phyloP scores from a whole-genome alignment of 2,888 invertebrate species.

The Oligia strigilis region DNA sequence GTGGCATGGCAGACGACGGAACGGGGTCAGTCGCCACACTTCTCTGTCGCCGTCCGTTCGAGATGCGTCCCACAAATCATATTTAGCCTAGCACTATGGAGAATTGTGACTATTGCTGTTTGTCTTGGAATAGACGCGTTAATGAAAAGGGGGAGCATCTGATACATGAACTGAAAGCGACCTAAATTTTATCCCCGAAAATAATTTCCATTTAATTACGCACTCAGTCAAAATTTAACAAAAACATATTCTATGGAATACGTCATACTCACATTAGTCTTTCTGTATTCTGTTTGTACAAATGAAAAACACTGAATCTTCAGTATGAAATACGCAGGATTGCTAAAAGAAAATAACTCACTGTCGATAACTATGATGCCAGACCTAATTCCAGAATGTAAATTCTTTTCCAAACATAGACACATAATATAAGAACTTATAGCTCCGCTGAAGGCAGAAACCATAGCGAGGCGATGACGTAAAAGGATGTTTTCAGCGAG shows the following conservation, averaged over 20 bases:
- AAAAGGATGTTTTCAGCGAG: constrained; percentile 90
- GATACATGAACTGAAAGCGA: constrained; percentile 77
- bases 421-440: constrained; percentile 66
- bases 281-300: constrained; percentile 1
- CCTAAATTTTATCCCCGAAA: constrained; percentile 71
- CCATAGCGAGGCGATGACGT: constrained; percentile 88
- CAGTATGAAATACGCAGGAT: neutral
- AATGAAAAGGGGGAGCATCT: constrained; percentile 78
- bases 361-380: constrained; percentile 41
- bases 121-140: constrained; percentile 83
- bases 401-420: constrained; percentile 72
- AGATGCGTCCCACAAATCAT: constrained; percentile 87
- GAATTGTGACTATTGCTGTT: constrained; percentile 83
- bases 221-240: constrained; percentile 31
- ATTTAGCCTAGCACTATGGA: constrained; percentile 84
- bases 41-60: constrained; percentile 78
- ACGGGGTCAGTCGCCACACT: constrained; percentile 81
- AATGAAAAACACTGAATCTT: constrained; percentile 16
- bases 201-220: constrained; percentile 51
- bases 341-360: constrained; percentile 24
- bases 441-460: constrained; percentile 77
- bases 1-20: constrained; percentile 73
- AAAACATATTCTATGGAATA: constrained; percentile 27
- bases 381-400: constrained; percentile 24
- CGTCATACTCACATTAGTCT: constrained; percentile 15